Percentiles rank a stretch among this genome's conserved stretches.
These are phyloP conservation scores for Psettodes erumei DNA, from an alignment of 2,113 vertebrate species.

Conservation along the genomic window DNA sequence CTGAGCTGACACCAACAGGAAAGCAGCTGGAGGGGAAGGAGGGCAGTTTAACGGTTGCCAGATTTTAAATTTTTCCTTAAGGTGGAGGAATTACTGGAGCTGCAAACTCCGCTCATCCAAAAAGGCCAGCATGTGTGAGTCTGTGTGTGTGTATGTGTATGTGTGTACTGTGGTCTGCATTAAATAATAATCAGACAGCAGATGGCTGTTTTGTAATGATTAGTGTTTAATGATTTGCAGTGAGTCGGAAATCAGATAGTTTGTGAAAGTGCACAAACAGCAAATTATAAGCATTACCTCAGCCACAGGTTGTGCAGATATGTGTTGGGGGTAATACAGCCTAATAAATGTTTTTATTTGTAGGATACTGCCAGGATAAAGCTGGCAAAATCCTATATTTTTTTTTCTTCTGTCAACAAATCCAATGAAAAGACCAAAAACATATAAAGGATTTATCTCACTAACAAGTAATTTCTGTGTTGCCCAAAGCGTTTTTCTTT, in stretches of 20 bases:
- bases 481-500: neutral
- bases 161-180: slow-evolving; percentile 34
- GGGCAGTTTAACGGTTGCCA: slow-evolving; percentile 11
- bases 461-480: neutral
- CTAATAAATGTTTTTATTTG: neutral
- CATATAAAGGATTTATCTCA: neutral
- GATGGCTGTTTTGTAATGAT: slow-evolving; percentile 72
- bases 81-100: slow-evolving; percentile 22
- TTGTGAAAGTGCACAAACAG: slow-evolving; percentile 48
- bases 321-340: neutral
- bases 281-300: slow-evolving; percentile 5
- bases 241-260: slow-evolving; percentile 21
- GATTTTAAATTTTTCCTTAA: neutral
- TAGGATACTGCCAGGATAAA: neutral
- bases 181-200: slow-evolving; percentile 60
- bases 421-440: neutral
- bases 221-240: slow-evolving; percentile 61
- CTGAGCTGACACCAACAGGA: slow-evolving; percentile 36
- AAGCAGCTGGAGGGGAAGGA: neutral
- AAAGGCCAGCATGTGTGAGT: neutral
- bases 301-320: slow-evolving; percentile 3
- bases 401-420: neutral
- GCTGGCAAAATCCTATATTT: neutral
- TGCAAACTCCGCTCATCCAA: slow-evolving; percentile 25
- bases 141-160: slow-evolving; percentile 18